Base-by-base conservation (phyloP, 1,140 invertebrate genomes). In the Caenorhabditis latens region DNA sequence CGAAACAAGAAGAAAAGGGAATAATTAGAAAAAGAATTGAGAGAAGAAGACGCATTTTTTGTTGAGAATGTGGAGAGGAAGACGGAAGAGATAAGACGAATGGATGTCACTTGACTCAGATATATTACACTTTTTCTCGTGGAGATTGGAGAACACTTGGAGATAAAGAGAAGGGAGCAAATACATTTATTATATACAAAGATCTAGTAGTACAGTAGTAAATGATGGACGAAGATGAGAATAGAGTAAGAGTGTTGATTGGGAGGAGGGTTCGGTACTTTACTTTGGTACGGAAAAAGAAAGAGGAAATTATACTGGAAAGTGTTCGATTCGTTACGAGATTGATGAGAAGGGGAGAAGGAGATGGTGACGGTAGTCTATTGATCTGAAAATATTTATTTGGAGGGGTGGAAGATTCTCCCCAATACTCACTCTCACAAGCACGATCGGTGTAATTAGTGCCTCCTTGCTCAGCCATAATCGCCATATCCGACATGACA, bases 401-500 rank as follows among this genome's bases (percentile, higher is more conserved):
- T 21, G 8, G 43, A 46, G 46, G 8, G 42, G 1, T 13, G 1
- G 32, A n/a, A 50, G 53, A 50, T 6, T 32, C 5, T 32, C 14
- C 11, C 1, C 1, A 9, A 9, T 53, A 50, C 71, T 24, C n/a
- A 79, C 71, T 79, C 40, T 79, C 71, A 13, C 40, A 16, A 13
- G 46, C 71, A 32, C 71, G 71, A 79, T 79, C 71, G 53, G 71
- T 79, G 71, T 79, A 79, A 13, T 79, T 79, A 14, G 71, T 79
- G 19, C 21, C 21, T 13, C 71, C 71, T 79, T 79, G 71, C 53
- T 79, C 71, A 24, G 71, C 71, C 46, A 79, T 13, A 50, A 79
- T 79, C 4, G 71, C 71, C 46, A 79, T 19, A 50, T 79, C 71
- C n/a, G 71, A 79, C 71, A 79, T 79, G 71, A 79, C 71, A 79